Percentiles rank a stretch among this genome's conserved stretches.
Conservation (phyloP, 92 coral and sea anemone genomes). For the Epizoanthus stellaris region DNA sequence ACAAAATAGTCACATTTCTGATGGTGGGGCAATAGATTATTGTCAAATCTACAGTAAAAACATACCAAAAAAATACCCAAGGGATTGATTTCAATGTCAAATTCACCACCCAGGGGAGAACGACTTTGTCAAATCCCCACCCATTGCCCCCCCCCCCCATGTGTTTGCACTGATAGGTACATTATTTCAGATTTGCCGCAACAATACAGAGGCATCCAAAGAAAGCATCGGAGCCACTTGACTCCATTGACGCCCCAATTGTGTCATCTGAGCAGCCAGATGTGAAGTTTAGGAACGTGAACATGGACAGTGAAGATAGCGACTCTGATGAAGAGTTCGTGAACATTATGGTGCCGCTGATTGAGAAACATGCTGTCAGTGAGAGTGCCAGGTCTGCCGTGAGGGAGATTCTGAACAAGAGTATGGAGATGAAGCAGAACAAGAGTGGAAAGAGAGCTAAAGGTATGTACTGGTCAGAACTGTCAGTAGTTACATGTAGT, state of each 20-base stretch:
- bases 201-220: conserved; percentile 91
- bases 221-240: conserved; percentile 43
- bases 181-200: conserved; percentile 71
- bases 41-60: too few relatives aligned
- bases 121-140: too few relatives aligned
- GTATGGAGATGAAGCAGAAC: conserved; percentile 67
- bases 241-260: conserved; percentile 26
- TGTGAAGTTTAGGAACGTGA: conserved; percentile 76
- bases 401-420: conserved; percentile 67
- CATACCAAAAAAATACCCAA: too few relatives aligned
- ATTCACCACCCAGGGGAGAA: too few relatives aligned
- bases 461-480: not conserved
- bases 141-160: too few relatives aligned
- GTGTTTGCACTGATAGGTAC: not conserved
- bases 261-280: conserved; percentile 31
- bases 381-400: conserved; percentile 69
- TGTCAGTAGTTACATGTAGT: too few relatives aligned
- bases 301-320: conserved; percentile 69
- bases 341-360: conserved; percentile 79
- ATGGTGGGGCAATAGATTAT: too few relatives aligned
- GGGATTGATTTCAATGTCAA: too few relatives aligned
- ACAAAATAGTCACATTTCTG: too few relatives aligned
- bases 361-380: conserved; percentile 64
- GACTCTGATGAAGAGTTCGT: conserved; percentile 94
- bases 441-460: conserved; percentile 57